Evolutionary conservation across 2,113 vertebrate species (phyloP).

Genomic region (Cochlearius cochlearius): DNA sequence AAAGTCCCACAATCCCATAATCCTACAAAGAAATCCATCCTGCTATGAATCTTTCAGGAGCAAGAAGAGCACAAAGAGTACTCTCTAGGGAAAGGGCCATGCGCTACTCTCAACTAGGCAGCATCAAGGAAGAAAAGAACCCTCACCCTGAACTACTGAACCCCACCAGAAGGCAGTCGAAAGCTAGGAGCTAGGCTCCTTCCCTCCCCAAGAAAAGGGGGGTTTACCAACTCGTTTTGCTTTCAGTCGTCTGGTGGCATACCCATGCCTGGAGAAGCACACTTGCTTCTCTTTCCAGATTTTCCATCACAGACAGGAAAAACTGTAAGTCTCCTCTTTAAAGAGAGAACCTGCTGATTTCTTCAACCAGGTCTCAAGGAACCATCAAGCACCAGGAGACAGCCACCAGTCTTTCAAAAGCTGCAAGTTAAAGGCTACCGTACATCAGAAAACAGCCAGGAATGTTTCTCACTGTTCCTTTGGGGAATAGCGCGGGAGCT

Average conservation of each 20-base stretch:
- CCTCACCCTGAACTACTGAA: neutral
- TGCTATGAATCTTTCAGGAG: neutral
- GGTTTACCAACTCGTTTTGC: neutral
- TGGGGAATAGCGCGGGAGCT: fast-evolving
- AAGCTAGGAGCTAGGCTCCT: fast-evolving
- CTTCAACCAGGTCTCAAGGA: neutral
- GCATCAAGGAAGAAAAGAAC: too few relatives aligned
- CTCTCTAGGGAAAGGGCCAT: neutral
- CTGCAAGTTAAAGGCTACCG: neutral
- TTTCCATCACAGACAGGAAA: neutral
- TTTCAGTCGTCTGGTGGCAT: neutral
- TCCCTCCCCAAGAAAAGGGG: neutral
- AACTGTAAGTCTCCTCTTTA: neutral
- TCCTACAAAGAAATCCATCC: neutral
- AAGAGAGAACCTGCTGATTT: neutral
- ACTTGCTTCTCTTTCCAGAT: neutral
- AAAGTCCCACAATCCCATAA: neutral
- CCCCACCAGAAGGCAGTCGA: neutral
- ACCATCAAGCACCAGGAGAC: neutral
- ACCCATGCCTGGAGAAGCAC: fast-evolving
- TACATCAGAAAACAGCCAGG: neutral
- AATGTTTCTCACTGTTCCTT: fast-evolving
- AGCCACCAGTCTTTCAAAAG: neutral
- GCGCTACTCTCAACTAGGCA: neutral
- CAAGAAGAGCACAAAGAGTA: neutral